Evolutionary conservation across 2,888 invertebrate genomes (phyloP), one percentile per base, ranked within the genome.

Genomic region (Hybos culiciformis): DNA sequence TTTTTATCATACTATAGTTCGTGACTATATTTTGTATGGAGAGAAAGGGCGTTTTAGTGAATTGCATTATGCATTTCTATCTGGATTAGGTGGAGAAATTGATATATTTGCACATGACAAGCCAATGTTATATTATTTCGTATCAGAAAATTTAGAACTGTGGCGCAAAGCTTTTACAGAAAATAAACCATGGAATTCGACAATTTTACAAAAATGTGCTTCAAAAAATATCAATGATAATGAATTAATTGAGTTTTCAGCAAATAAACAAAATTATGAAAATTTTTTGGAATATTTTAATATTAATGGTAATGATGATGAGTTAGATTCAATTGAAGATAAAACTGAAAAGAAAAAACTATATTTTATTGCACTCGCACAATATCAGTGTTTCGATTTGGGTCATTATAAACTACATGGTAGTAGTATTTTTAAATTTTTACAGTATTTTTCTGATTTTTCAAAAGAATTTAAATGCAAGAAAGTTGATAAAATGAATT

Each of bases 101-200:
- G 36, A 36, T 21, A 20, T 36, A n/a, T 20, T 12, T 14, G 20
- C 19, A 19, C 19, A 36, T 21, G 21, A 36, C 21, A 36, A 36
- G 14, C 36, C 36, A 21, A 20, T 36, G 14, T 21, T 36, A 21
- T 36, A 36, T 36, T 36, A 36, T 36, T 36, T 36, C 21, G 36
- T 36, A 14, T 20, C 36, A 6, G 20, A 36, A 36, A 36, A 36
- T 36, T 8, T 36, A 20, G 36, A 36, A 36, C 21, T 36, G 14
- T 36, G 36, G 36, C 19, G 20, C 7, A 36, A 21, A 14, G 19
- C 19, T 19, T 36, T 36, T 36, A n/a, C 14, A 21, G 20, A 36
- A 21, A 14, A 36, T 36, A 21, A 20, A 21, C 36, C 36, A 36
- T 20, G 36, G 19, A 21, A 36, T 32, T 32, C 17, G 15, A 32